phyloP scores from a whole-genome alignment of 2,888 invertebrate genomes.

The Trachelus tabidus region DNA sequence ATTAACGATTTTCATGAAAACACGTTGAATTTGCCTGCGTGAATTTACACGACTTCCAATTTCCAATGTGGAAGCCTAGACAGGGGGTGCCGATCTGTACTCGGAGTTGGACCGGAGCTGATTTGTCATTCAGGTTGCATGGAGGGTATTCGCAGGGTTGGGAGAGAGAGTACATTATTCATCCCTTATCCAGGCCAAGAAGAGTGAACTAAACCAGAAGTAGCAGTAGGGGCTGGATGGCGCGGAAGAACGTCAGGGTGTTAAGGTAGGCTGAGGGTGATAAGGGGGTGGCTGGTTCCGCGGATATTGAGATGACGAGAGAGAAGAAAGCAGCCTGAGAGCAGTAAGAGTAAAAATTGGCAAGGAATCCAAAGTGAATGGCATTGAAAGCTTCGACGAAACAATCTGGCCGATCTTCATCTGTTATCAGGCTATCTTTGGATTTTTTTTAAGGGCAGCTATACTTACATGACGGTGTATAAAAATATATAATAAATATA shows the following conservation, averaged over 20 bases:
- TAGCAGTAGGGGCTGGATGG: no score
- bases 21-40: no score
- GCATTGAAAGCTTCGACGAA: neutral
- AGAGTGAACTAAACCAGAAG: slow-evolving; percentile 3
- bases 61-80: no score
- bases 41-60: no score
- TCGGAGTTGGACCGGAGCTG: slow-evolving; percentile 51
- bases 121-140: slow-evolving; percentile 62
- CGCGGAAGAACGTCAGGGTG: neutral
- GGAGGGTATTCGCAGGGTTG: slow-evolving; percentile 47
- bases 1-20: no score
- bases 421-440: no score
- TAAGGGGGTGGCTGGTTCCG: slow-evolving; percentile 7
- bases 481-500: neutral
- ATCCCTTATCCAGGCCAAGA: slow-evolving; percentile 52
- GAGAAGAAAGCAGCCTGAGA: slow-evolving; percentile 20
- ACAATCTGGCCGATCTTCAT: neutral
- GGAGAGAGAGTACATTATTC: slow-evolving; percentile 56
- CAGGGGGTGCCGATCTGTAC: slow-evolving; percentile 46
- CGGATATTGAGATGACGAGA: no score
- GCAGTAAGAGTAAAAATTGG: slow-evolving; percentile 29
- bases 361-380: no score
- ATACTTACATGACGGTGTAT: neutral
- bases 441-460: no score
- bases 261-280: slow-evolving; percentile 10